phyloP scores from a whole-genome alignment of 2,113 vertebrate species.

The Pituophis catenifer region DNA sequence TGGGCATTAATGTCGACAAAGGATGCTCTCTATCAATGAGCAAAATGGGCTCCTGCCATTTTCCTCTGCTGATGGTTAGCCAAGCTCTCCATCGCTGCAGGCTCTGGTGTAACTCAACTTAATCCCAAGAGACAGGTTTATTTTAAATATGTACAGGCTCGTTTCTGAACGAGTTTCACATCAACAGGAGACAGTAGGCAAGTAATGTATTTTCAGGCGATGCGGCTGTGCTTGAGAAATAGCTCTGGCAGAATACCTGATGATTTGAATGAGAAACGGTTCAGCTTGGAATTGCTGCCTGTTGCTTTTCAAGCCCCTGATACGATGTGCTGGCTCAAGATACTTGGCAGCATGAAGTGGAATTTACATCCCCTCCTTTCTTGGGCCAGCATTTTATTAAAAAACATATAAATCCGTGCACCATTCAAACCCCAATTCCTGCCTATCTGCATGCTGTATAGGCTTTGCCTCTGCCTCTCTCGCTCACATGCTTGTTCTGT shows the following conservation, averaged over 20 bases:
- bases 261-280: conserved; percentile 3
- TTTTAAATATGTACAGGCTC: neutral
- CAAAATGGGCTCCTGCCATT: neutral
- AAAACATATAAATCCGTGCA: neutral
- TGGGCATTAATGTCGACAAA: neutral
- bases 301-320: rapidly evolving
- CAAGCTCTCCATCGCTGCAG: neutral
- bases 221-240: neutral
- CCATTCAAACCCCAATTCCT: neutral
- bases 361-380: neutral
- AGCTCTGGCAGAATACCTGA: rapidly evolving
- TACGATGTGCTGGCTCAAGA: neutral
- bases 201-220: neutral
- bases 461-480: neutral
- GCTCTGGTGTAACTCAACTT: neutral
- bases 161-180: neutral
- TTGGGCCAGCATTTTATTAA: neutral
- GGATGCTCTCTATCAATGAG: neutral
- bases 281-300: neutral
- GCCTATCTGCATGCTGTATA: neutral
- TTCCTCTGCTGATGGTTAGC: neutral
- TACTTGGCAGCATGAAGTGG: neutral
- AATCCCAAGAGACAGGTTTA: conserved; percentile 7
- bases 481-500: neutral
- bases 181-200: neutral